phyloP scores from a whole-genome alignment of 2,888 invertebrate genomes.

The Sphaerophoria rueppellii region DNA sequence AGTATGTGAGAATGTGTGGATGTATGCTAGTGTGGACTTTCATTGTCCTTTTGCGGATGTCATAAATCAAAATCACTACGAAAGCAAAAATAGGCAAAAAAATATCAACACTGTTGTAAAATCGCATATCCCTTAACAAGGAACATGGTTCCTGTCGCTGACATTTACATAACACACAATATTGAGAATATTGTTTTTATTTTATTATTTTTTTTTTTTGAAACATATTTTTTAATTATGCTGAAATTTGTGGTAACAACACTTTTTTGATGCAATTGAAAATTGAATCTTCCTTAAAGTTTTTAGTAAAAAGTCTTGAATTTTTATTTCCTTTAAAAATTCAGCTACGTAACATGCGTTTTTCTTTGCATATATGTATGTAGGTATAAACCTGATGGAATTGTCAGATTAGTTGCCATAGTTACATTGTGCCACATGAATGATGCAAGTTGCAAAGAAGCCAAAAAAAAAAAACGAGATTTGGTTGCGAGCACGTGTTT shows the following conservation, averaged over 20 bases:
- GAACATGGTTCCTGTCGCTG: conserved; percentile 51
- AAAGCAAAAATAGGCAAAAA: conserved; percentile 23
- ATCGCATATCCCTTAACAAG: conserved; percentile 55
- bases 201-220: not conserved
- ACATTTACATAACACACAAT: conserved; percentile 69
- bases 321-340: too few species aligned
- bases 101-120: conserved; percentile 50
- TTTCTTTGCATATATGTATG: not conserved
- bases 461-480: not conserved
- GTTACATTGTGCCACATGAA: not conserved
- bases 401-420: not conserved
- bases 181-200: conserved; percentile 50
- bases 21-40: conserved; percentile 24
- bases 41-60: conserved; percentile 66
- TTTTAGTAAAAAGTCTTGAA: too few species aligned
- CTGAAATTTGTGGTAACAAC: conserved; percentile 18
- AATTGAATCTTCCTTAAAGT: too few species aligned
- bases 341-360: not conserved
- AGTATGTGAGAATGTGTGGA: not conserved
- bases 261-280: conserved; percentile 1
- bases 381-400: not conserved
- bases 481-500: conserved; percentile 58
- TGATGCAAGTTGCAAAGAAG: not conserved
- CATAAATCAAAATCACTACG: conserved; percentile 68
- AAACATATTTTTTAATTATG: conserved; percentile 53